Evolutionary conservation across 2,113 vertebrate species (phyloP).

Genomic region (Lamprologus speciosus): DNA sequence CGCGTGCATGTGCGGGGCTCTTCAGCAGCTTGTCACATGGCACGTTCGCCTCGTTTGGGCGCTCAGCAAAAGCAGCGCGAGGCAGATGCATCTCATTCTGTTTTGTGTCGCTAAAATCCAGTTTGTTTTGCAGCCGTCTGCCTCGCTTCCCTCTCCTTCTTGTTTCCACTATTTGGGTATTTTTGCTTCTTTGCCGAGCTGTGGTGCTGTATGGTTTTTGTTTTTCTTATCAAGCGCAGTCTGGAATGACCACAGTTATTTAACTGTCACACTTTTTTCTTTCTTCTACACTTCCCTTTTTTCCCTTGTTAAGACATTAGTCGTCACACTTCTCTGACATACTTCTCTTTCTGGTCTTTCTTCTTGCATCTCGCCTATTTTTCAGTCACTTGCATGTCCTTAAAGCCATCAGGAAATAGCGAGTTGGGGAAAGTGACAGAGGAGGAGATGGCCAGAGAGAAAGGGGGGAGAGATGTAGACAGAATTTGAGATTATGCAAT

Average conservation of each 20-base stretch:
- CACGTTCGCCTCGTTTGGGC: background rate
- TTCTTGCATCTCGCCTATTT: background rate
- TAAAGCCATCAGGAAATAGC: background rate
- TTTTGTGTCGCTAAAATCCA: background rate
- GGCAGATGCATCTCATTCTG: background rate
- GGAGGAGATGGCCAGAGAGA: background rate
- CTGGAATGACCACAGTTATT: background rate
- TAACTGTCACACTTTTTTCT: background rate
- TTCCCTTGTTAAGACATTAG: background rate
- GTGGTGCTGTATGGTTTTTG: background rate
- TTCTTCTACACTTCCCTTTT: background rate
- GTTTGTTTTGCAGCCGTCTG: background rate
- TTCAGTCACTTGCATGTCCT: background rate
- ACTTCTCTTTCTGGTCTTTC: background rate
- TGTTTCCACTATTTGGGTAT: background rate
- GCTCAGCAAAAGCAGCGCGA: background rate
- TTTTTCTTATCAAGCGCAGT: background rate
- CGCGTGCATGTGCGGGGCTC: background rate
- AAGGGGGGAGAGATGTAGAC: background rate
- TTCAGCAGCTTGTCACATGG: background rate
- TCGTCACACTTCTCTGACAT: background rate
- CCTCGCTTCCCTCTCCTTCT: background rate
- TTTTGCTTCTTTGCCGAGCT: background rate
- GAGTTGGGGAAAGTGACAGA: background rate
- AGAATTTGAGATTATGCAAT: slow-evolving; percentile 31